Evolutionary conservation across 2,797 vertebrate genomes (phyloP).

Genomic region (Brotula barbata): DNA sequence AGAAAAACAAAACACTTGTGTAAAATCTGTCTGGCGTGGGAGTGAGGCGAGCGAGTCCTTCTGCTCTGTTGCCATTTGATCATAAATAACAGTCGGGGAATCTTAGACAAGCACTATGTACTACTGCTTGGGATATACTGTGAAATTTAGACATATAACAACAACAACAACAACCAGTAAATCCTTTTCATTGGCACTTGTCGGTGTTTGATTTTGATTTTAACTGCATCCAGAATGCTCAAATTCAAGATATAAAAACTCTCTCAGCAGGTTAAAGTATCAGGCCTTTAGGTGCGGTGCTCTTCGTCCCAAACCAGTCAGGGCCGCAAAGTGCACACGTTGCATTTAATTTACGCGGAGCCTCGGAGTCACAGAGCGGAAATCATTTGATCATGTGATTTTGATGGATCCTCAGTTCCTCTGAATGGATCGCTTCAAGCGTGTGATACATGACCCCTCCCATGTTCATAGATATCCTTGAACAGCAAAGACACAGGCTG

Average conservation of each 20-base stretch:
- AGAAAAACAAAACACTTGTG: slow-evolving; percentile 16
- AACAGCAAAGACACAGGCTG: slow-evolving; percentile 32
- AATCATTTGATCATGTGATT: slow-evolving; percentile 58
- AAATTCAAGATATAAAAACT: no score
- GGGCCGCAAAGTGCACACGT: slow-evolving; percentile 39
- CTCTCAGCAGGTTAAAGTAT: no score
- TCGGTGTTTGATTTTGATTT: no score
- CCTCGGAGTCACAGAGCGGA: slow-evolving; percentile 39
- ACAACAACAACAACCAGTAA: no score
- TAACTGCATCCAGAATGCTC: no score
- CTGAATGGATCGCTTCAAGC: slow-evolving; percentile 50
- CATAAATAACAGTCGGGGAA: background rate
- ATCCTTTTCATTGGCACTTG: background rate
- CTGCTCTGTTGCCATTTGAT: slow-evolving; percentile 9
- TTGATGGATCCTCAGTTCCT: slow-evolving; percentile 56
- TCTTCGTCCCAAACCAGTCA: background rate
- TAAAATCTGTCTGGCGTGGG: slow-evolving; percentile 10
- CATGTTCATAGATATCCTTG: slow-evolving; percentile 31
- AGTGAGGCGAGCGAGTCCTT: background rate
- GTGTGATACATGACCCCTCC: slow-evolving; percentile 46
- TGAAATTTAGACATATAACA: background rate
- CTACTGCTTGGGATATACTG: background rate
- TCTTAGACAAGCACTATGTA: background rate
- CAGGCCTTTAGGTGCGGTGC: no score
- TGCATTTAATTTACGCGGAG: slow-evolving; percentile 37